These are phyloP conservation scores for Zingel zingel DNA, from an alignment of 2,113 vertebrate species.

Conservation along the genomic window DNA sequence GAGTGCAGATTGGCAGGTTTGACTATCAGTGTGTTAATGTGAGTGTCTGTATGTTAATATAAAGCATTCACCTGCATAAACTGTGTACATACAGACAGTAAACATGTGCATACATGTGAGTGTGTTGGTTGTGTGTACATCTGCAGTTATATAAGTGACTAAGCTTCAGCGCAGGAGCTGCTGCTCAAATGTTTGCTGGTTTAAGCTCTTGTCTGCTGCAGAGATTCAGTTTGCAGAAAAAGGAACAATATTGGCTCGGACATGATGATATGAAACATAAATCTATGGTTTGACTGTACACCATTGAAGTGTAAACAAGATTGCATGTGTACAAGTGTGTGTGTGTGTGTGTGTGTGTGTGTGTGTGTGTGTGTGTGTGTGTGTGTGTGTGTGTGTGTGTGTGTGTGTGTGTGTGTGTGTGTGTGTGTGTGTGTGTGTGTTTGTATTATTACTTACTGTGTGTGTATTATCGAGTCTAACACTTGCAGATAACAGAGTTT, in stretches of 20 bases:
- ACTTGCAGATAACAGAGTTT: background rate
- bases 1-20: background rate
- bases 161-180: background rate
- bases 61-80: background rate
- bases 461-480: conserved; percentile 3
- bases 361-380: background rate
- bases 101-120: conserved; percentile 1
- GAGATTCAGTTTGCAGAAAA: conserved; percentile 25
- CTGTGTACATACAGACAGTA: background rate
- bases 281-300: conserved; percentile 15
- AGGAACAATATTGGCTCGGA: conserved; percentile 24
- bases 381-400: background rate
- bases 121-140: conserved; percentile 8
- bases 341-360: background rate
- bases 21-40: background rate
- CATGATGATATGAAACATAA: conserved; percentile 10
- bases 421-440: background rate
- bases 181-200: conserved; percentile 30
- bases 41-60: background rate
- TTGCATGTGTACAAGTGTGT: background rate
- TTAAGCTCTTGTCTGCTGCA: conserved; percentile 16
- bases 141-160: background rate
- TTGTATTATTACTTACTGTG: background rate
- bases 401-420: background rate
- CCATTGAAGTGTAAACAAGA: background rate